Conservation (phyloP, 2,888 invertebrate genomes). For the Gymnosoma rotundatum region DNA sequence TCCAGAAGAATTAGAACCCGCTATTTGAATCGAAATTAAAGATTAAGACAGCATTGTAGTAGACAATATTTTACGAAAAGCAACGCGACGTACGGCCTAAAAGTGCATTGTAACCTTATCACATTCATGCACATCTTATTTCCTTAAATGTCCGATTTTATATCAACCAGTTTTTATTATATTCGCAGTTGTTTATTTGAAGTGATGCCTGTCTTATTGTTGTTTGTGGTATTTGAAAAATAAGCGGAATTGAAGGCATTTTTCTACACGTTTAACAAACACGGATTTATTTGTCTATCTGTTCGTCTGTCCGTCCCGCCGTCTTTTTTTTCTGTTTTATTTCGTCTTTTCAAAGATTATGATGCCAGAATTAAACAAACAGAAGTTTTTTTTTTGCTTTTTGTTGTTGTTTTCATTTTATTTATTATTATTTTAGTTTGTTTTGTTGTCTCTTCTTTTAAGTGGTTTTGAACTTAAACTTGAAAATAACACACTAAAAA, state of each 20-base stretch:
- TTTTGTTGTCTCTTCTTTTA: slow-evolving; percentile 33
- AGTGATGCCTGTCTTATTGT: slow-evolving; percentile 34
- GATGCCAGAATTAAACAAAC: slow-evolving; percentile 41
- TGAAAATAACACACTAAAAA: slow-evolving; percentile 51
- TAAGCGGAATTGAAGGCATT: slow-evolving; percentile 49
- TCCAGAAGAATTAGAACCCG: no score
- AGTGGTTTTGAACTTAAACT: slow-evolving; percentile 68
- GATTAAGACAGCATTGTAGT: no score
- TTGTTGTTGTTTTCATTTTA: no score
- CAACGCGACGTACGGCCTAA: no score
- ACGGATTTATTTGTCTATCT: slow-evolving; percentile 24
- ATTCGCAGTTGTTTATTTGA: not conserved
- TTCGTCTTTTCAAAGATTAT: slow-evolving; percentile 33
- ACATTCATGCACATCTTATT: slow-evolving; percentile 14
- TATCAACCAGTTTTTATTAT: slow-evolving; percentile 62
- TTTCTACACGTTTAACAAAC: slow-evolving; percentile 36
- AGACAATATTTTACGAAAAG: no score
- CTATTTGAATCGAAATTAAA: no score
- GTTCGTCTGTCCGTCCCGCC: slow-evolving; percentile 5
- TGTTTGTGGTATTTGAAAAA: slow-evolving; percentile 35
- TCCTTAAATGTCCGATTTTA: slow-evolving; percentile 63
- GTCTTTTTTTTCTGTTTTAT: slow-evolving; percentile 8
- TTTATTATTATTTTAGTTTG: slow-evolving; percentile 20
- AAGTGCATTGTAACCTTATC: not conserved
- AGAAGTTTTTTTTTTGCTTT: slow-evolving; percentile 12